Evolutionary conservation across 2,797 vertebrate species (phyloP).

Genomic region (Phrynocephalus guinanensis): DNA sequence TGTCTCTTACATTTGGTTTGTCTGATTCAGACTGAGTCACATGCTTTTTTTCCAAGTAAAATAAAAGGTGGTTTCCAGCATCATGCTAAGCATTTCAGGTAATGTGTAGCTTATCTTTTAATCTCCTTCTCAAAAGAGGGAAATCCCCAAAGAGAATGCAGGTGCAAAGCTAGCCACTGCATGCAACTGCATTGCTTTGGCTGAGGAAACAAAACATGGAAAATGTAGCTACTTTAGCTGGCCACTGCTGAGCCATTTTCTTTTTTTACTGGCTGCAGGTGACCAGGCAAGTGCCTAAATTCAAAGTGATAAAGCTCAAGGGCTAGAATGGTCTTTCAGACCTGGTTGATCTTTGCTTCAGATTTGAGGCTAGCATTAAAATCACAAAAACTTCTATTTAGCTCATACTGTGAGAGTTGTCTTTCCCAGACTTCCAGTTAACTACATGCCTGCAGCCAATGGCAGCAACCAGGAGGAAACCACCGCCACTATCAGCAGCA

Average conservation of each 20-base stretch:
- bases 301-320: neutral
- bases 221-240: neutral
- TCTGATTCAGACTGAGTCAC: neutral
- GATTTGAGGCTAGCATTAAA: neutral
- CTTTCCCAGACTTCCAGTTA: neutral
- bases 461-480: neutral
- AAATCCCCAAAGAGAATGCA: neutral
- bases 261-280: neutral
- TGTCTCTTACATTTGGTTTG: neutral
- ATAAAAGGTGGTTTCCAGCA: neutral
- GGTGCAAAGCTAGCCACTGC: neutral
- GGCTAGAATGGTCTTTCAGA: neutral
- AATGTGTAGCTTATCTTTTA: neutral
- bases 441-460: neutral
- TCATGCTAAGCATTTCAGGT: too few relatives aligned
- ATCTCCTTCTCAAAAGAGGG: neutral
- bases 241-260: neutral
- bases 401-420: neutral
- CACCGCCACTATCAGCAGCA: too few relatives aligned
- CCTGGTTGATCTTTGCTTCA: neutral
- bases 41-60: neutral
- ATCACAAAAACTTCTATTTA: neutral
- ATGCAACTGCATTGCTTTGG: neutral
- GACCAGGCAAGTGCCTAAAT: neutral
- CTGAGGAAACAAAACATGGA: neutral